Conservation (phyloP, 2,888 invertebrate genomes). For the Luperina testacea region DNA sequence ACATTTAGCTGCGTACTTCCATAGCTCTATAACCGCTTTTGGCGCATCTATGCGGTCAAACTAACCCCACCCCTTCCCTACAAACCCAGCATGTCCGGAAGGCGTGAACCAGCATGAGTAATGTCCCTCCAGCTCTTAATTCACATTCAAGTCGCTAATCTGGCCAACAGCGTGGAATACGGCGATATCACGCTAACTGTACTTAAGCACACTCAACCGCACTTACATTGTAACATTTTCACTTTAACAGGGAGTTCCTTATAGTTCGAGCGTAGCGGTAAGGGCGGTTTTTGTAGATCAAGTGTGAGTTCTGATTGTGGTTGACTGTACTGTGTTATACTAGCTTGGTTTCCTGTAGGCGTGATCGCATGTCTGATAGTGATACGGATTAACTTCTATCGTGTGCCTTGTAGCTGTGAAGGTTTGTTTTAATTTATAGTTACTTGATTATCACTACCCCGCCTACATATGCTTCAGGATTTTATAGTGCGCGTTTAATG, state of each 20-base stretch:
- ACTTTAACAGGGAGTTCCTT: neutral
- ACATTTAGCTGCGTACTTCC: neutral
- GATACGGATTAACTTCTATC: slow-evolving; percentile 9
- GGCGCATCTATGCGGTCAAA: slow-evolving; percentile 11
- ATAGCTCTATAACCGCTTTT: neutral
- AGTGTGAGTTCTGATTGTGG: neutral
- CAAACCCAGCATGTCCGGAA: slow-evolving; percentile 21
- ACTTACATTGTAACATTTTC: neutral
- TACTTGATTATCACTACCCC: neutral
- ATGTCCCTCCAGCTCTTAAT: slow-evolving; percentile 42
- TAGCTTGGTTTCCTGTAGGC: slow-evolving; percentile 9
- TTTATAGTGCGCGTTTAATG: neutral
- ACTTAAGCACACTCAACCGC: neutral
- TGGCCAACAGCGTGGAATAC: slow-evolving; percentile 34
- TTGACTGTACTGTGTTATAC: slow-evolving; percentile 19
- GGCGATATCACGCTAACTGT: slow-evolving; percentile 37
- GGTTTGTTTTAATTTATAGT: slow-evolving; percentile 16
- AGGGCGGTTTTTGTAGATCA: neutral
- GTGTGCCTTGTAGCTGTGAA: slow-evolving; percentile 8
- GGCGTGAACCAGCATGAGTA: slow-evolving; percentile 40
- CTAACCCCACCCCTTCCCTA: neutral
- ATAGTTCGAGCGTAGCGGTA: neutral
- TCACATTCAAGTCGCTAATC: slow-evolving; percentile 30
- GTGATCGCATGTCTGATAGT: slow-evolving; percentile 40
- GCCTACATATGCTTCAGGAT: neutral